Percentiles rank a stretch among this genome's conserved stretches.
These are phyloP conservation scores for Eugnorisma glareosa DNA, from an alignment of 2,888 invertebrate species.

Conservation along the genomic window DNA sequence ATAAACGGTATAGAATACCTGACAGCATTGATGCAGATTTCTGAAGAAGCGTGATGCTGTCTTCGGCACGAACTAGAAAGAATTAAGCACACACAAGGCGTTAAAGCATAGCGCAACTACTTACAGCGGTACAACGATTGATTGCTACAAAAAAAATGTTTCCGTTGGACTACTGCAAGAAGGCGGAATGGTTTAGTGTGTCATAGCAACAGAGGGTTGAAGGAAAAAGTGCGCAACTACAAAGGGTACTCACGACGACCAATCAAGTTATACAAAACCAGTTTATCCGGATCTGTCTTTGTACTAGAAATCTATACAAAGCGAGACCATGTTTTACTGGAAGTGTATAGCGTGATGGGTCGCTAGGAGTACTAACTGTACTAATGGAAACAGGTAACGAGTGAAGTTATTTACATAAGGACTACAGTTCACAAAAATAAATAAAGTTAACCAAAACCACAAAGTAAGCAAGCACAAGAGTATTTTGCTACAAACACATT, in stretches of 20 bases:
- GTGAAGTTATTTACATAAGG: constrained; percentile 3
- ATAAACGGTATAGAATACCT: constrained; percentile 42
- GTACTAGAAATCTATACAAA: too few species aligned
- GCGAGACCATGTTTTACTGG: too few species aligned
- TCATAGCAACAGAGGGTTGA: neutral
- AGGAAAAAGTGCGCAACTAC: constrained; percentile 14
- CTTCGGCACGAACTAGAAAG: constrained; percentile 42
- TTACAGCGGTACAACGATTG: constrained; percentile 21
- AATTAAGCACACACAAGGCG: constrained; percentile 41
- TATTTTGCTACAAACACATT: neutral
- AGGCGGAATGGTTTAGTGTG: constrained; percentile 9
- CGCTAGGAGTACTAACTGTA: neutral
- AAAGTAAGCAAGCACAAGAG: constrained; percentile 20
- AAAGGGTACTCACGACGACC: neutral
- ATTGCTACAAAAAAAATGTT: neutral
- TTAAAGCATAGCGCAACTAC: constrained; percentile 37
- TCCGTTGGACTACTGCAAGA: constrained; percentile 31
- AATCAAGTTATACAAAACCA: too few species aligned
- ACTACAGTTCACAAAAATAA: neutral
- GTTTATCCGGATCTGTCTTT: too few species aligned
- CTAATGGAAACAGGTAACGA: neutral
- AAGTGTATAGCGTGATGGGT: too few species aligned
- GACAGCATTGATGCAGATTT: constrained; percentile 51
- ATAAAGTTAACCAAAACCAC: constrained; percentile 18
- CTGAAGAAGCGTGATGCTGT: constrained; percentile 44